phyloP scores from a whole-genome alignment of 2,888 invertebrate genomes.

The Folsomia candida region DNA sequence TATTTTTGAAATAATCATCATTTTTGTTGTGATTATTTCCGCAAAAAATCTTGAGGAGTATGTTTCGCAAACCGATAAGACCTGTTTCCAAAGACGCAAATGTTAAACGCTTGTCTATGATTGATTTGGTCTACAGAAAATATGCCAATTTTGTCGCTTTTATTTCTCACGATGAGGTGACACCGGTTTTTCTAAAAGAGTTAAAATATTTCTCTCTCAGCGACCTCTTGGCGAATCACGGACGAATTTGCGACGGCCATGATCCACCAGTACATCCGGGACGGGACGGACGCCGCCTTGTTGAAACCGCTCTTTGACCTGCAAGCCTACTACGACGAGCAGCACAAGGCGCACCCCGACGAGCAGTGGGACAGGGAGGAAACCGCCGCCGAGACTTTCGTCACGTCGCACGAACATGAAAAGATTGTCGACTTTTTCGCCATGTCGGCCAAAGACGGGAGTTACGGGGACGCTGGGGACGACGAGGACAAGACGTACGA shows the following conservation, averaged over 20 bases:
- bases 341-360: conserved; percentile 5
- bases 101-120: background rate
- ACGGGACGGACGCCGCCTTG: background rate
- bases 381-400: conserved; percentile 12
- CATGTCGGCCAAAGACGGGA: conserved; percentile 13
- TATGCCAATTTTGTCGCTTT: background rate
- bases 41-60: no score
- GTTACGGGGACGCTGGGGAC: background rate
- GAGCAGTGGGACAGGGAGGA: conserved; percentile 14
- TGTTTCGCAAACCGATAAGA: no score
- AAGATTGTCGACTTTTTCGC: background rate
- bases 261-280: conserved; percentile 19
- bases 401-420: conserved; percentile 5
- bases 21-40: no score
- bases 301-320: conserved; percentile 15
- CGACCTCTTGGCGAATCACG: conserved; percentile 28
- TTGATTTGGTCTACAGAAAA: background rate
- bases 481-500: conserved; percentile 18
- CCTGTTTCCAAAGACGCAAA: no score
- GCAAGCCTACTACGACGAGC: conserved; percentile 30
- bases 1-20: no score
- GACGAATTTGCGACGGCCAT: conserved; percentile 27
- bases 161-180: no score
- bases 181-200: background rate
- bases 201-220: background rate